Evolutionary conservation across 53 echinoderm and acorn worm species (phyloP).

Genomic region (Holothuria scabra): DNA sequence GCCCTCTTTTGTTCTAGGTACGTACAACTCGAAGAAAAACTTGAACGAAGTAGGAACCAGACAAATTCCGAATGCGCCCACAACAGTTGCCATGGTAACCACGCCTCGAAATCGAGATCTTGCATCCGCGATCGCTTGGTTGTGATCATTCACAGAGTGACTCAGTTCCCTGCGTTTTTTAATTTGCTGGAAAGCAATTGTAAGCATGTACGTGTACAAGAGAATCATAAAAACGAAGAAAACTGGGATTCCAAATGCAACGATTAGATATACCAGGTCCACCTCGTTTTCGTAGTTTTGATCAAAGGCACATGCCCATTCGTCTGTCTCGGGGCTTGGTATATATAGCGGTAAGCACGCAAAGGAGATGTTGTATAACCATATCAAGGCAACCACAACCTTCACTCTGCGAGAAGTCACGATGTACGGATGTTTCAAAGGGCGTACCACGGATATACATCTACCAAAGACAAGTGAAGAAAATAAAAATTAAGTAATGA

Average conservation of each 20-base stretch:
- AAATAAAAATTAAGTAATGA: too few species aligned
- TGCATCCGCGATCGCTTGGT: background rate
- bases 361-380: too few species aligned
- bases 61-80: constrained; percentile 25
- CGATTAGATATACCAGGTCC: background rate
- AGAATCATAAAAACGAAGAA: background rate
- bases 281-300: background rate
- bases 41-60: constrained; percentile 9
- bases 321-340: background rate
- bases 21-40: background rate
- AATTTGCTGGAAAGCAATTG: constrained; percentile 1
- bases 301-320: background rate
- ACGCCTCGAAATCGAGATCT: background rate
- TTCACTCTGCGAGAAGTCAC: too few species aligned
- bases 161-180: background rate
- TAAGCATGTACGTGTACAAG: background rate
- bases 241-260: background rate
- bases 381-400: too few species aligned
- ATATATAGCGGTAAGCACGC: too few species aligned
- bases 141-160: too few species aligned
- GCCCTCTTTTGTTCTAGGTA: background rate
- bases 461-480: too few species aligned
- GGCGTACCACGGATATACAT: too few species aligned
- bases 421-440: too few species aligned
- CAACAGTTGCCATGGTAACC: constrained; percentile 24